Evolutionary conservation across 2,888 invertebrate species (phyloP).

Genomic region (Rhabditoides inermis): DNA sequence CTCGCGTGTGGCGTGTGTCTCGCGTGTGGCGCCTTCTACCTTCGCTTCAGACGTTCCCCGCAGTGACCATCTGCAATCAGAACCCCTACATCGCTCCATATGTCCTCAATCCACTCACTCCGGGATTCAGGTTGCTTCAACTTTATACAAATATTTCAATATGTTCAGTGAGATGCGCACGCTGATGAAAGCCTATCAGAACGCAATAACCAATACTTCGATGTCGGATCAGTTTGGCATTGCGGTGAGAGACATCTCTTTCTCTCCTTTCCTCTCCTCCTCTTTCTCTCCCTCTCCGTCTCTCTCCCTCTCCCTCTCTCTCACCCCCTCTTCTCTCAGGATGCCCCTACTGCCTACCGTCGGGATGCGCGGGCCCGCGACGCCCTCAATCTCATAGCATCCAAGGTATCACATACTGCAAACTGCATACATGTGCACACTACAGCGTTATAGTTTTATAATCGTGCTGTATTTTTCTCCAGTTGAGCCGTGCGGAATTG

Average conservation of each 20-base stretch:
- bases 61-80: conserved; percentile 33
- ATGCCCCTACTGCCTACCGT: no score
- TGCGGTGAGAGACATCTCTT: no score
- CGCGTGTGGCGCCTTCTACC: no score
- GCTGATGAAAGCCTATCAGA: conserved; percentile 14
- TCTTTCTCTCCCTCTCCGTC: no score
- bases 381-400: conserved; percentile 18
- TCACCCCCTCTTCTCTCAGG: no score
- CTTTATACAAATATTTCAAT: background rate
- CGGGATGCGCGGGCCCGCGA: conserved; percentile 15
- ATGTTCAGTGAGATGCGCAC: background rate
- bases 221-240: conserved; percentile 8
- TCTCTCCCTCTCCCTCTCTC: no score
- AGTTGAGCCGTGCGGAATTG: no score
- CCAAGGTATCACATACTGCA: no score
- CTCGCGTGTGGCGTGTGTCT: no score
- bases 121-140: background rate
- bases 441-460: no score
- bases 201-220: conserved; percentile 11
- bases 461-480: no score
- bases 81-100: conserved; percentile 37
- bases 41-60: conserved; percentile 27
- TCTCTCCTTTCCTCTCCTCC: conserved; percentile 32
- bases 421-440: no score
- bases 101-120: background rate